Percentiles rank a stretch among this genome's conserved stretches.
phyloP scores from a whole-genome alignment of 2,797 vertebrate species.

The Chiroxiphia lanceolata region DNA sequence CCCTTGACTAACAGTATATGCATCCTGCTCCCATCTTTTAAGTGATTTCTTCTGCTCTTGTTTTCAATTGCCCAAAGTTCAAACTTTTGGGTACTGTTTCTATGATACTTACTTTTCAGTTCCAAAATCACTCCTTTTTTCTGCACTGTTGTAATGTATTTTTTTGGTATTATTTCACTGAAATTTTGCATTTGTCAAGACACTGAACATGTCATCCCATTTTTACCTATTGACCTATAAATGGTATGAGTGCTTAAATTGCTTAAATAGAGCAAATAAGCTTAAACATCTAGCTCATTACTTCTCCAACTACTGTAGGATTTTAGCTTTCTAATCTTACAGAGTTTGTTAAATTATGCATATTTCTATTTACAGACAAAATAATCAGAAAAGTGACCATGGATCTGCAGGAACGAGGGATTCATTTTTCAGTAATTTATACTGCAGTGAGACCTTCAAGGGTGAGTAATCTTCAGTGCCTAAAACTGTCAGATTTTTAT shows the following conservation, averaged over 20 bases:
- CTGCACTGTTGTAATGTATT: background rate
- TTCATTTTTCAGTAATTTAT: constrained; percentile 64
- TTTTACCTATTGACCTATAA: background rate
- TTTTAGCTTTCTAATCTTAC: background rate
- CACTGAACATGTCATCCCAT: background rate
- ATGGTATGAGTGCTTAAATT: background rate
- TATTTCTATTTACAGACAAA: constrained; percentile 65
- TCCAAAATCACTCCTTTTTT: background rate
- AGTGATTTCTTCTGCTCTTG: background rate
- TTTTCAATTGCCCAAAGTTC: background rate
- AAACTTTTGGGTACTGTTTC: background rate
- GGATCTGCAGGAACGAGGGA: constrained; percentile 49
- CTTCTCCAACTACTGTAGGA: background rate
- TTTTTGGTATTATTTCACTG: background rate
- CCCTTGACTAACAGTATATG: background rate
- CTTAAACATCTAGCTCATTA: background rate
- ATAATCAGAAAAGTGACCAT: constrained; percentile 59
- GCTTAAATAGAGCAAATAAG: background rate
- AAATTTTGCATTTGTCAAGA: background rate
- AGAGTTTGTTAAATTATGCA: constrained; percentile 9
- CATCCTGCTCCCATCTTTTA: background rate
- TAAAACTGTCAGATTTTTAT: constrained; percentile 11
- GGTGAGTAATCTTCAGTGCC: constrained; percentile 43
- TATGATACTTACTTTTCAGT: background rate
- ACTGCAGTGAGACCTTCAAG: constrained; percentile 54